Percentiles rank a stretch among this genome's conserved stretches.
These are phyloP conservation scores for Scaeva pyrastri DNA, from an alignment of 2,888 invertebrate genomes.

Conservation along the genomic window DNA sequence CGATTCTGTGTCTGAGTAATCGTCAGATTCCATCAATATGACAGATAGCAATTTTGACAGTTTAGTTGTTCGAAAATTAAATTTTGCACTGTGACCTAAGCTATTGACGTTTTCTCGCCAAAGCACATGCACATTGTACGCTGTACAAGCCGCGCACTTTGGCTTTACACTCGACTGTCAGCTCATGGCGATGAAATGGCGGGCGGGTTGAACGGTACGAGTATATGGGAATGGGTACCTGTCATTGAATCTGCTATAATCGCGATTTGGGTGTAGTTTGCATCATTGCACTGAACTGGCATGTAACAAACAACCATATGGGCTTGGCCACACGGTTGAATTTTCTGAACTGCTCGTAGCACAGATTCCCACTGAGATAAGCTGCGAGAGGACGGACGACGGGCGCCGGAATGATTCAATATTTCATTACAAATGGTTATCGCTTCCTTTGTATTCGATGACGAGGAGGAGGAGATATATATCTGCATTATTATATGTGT, in stretches of 20 bases:
- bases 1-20: conserved; percentile 31
- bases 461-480: background rate
- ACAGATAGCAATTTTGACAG: background rate
- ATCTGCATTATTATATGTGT: background rate
- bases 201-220: conserved; percentile 32
- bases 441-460: conserved; percentile 54
- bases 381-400: conserved; percentile 29
- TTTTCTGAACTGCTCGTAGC: conserved; percentile 28
- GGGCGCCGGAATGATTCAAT: conserved; percentile 57
- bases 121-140: conserved; percentile 17
- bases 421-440: conserved; percentile 72
- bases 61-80: conserved; percentile 8
- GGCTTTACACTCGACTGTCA: conserved; percentile 20
- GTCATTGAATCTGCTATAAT: conserved; percentile 67
- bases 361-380: conserved; percentile 59
- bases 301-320: conserved; percentile 65
- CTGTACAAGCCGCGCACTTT: conserved; percentile 19
- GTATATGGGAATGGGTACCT: conserved; percentile 56
- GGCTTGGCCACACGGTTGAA: conserved; percentile 57
- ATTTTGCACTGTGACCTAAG: conserved; percentile 49
- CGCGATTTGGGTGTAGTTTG: conserved; percentile 63
- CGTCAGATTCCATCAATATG: conserved; percentile 48
- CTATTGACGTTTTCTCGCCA: conserved; percentile 64
- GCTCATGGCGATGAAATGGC: too few relatives aligned
- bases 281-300: conserved; percentile 50